Percentiles rank a stretch among this genome's conserved stretches.
Conservation (phyloP, 2,113 vertebrate species). For the Apeltes quadracus region DNA sequence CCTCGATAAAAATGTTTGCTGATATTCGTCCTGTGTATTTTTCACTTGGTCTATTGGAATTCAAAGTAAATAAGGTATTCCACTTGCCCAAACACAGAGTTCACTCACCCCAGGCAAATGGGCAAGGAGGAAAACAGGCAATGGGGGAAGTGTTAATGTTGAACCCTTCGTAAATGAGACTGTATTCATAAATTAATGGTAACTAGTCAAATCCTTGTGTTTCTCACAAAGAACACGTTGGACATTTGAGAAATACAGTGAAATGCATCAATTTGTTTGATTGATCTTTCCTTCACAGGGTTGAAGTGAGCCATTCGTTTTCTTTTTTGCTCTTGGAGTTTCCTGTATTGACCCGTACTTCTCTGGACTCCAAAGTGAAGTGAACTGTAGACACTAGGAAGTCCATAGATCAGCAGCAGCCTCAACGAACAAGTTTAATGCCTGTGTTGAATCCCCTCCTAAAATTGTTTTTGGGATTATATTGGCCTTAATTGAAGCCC, state of each 20-base stretch:
- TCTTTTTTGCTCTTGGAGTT: conserved; percentile 59
- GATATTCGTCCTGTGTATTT: not conserved
- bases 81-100: not conserved
- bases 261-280: conserved; percentile 66
- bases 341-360: conserved; percentile 62
- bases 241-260: conserved; percentile 42
- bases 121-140: not conserved
- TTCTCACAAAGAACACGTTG: conserved; percentile 29
- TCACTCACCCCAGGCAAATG: not conserved
- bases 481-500: not conserved
- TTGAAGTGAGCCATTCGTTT: conserved; percentile 68
- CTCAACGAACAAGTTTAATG: conserved; percentile 1
- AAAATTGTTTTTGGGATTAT: conserved; percentile 3
- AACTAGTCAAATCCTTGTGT: not conserved
- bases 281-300: conserved; percentile 61
- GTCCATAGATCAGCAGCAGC: conserved; percentile 5
- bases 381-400: conserved; percentile 15
- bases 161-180: not conserved
- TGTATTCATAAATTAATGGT: not conserved
- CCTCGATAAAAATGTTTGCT: not conserved
- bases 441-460: not conserved
- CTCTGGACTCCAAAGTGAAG: conserved; percentile 27
- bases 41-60: not conserved
- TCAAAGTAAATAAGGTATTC: not conserved
- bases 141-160: not conserved